phyloP scores from a whole-genome alignment of 2,113 vertebrate genomes.

The Stegastes partitus region DNA sequence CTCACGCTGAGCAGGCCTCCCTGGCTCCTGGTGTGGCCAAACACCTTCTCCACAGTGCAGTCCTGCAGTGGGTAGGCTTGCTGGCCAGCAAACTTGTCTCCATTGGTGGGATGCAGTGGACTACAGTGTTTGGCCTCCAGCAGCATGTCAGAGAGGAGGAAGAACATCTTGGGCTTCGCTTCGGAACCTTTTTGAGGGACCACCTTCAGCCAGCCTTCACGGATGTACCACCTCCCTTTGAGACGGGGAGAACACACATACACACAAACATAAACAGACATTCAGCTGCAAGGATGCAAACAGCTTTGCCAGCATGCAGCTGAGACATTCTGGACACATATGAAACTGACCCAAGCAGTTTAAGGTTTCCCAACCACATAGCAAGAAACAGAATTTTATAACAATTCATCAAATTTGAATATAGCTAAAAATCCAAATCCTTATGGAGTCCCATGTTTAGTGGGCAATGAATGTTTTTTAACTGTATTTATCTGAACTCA shows the following conservation, averaged over 20 bases:
- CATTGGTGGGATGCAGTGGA: constrained; percentile 77
- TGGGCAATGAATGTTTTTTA: too few species aligned
- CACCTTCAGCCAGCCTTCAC: constrained; percentile 85
- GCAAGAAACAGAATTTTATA: too few species aligned
- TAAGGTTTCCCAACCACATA: too few species aligned
- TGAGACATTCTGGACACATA: too few species aligned
- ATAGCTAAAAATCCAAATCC: too few species aligned
- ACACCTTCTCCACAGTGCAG: constrained; percentile 87
- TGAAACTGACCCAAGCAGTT: too few species aligned
- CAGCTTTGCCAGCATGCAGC: too few species aligned
- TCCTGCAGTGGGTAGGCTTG: constrained; percentile 86
- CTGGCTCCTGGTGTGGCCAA: constrained; percentile 86
- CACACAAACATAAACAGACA: not conserved
- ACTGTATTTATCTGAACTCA: too few species aligned
- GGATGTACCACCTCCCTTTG: constrained; percentile 82
- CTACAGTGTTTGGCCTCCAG: constrained; percentile 88
- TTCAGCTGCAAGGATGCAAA: too few species aligned
- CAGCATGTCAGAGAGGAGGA: constrained; percentile 93
- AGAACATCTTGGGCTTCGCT: constrained; percentile 88
- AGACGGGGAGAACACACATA: not conserved
- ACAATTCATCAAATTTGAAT: too few species aligned
- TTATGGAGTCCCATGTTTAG: too few species aligned
- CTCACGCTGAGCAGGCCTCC: constrained; percentile 83
- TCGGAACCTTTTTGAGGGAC: constrained; percentile 83
- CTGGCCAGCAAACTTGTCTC: constrained; percentile 83